Conservation (phyloP, 2,888 invertebrate species). For the Nysson spinosus region DNA sequence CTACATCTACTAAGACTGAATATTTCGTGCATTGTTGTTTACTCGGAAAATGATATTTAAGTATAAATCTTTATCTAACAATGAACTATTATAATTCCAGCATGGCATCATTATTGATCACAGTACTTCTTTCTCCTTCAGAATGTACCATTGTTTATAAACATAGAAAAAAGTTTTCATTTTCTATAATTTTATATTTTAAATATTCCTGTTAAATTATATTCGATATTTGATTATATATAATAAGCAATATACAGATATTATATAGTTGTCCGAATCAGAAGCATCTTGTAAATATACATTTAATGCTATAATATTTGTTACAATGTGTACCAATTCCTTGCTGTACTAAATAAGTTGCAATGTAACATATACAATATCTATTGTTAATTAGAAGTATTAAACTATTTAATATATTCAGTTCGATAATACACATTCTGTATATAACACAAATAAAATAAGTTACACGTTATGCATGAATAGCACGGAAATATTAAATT, state of each 20-base stretch:
- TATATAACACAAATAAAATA: conserved; percentile 29
- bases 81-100: not conserved
- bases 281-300: conserved; percentile 41
- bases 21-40: conserved; percentile 15
- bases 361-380: not conserved
- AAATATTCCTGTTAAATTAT: too few relatives aligned
- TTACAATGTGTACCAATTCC: conserved; percentile 8
- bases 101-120: conserved; percentile 1
- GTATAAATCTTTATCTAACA: conserved; percentile 18
- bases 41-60: conserved; percentile 11
- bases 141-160: too few relatives aligned
- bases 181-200: too few relatives aligned
- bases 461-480: conserved; percentile 6
- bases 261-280: conserved; percentile 17
- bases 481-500: too few relatives aligned
- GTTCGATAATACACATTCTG: conserved; percentile 28
- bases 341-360: not conserved
- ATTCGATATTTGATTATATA: too few relatives aligned
- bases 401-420: conserved; percentile 35
- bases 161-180: too few relatives aligned
- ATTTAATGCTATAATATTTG: conserved; percentile 14
- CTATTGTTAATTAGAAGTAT: not conserved
- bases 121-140: too few relatives aligned
- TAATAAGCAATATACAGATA: too few relatives aligned
- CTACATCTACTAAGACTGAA: conserved; percentile 42